Evolutionary conservation across 2,113 vertebrate species (phyloP).

Genomic region (Chaetops frenatus): DNA sequence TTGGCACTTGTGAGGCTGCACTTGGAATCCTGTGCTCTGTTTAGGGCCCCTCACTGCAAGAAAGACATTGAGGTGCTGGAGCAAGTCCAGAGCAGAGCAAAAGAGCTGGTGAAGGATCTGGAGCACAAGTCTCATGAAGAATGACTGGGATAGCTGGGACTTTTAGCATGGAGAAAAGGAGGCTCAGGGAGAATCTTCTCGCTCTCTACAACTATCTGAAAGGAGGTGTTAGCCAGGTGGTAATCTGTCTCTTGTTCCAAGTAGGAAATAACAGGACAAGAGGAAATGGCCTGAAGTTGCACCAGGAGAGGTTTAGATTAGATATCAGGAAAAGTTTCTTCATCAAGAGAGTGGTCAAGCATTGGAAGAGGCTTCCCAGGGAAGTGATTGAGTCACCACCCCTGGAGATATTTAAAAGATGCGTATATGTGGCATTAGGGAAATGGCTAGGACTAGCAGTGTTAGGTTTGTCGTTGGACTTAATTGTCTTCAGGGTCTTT

Average conservation of each 20-base stretch:
- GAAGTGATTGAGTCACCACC: not conserved
- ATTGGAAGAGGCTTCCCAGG: not conserved
- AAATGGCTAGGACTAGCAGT: not conserved
- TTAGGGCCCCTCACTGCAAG: not conserved
- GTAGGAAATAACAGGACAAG: not conserved
- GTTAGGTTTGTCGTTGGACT: not conserved
- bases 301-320: not conserved
- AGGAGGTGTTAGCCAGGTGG: not conserved
- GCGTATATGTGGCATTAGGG: not conserved
- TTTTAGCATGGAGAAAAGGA: not conserved
- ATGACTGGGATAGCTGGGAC: accelerated
- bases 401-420: not conserved
- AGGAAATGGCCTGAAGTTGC: not conserved
- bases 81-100: accelerated
- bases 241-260: not conserved
- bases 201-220: not conserved
- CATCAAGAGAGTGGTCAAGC: not conserved
- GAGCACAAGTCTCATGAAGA: not conserved
- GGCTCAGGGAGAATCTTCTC: accelerated
- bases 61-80: not conserved
- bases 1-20: accelerated
- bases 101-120: not conserved
- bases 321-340: not conserved
- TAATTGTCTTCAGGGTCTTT: not conserved
- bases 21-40: not conserved